Conservation (phyloP, 2,113 vertebrate species). For the Catharus fuscescens region DNA sequence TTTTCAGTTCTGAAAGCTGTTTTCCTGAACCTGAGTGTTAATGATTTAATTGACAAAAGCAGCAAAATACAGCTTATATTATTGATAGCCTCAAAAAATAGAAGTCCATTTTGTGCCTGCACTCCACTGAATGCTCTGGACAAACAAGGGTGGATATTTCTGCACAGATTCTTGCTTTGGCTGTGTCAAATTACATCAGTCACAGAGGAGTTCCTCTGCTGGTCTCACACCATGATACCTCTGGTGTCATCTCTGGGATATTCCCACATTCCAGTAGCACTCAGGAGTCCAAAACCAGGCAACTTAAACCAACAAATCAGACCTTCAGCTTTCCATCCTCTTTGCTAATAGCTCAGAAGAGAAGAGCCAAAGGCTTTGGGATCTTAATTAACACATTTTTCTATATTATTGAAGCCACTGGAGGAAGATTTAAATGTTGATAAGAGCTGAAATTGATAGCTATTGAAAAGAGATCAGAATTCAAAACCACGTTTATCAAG, state of each 20-base stretch:
- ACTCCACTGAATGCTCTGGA: neutral
- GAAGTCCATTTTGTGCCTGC: neutral
- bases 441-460: neutral
- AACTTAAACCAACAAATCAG: neutral
- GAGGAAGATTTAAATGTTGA: neutral
- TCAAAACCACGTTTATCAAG: neutral
- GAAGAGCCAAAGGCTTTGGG: neutral
- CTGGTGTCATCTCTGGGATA: neutral
- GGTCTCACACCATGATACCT: neutral
- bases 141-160: neutral
- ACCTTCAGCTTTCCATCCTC: neutral
- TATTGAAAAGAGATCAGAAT: neutral
- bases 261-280: neutral
- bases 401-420: neutral
- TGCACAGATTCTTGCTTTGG: neutral
- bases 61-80: neutral
- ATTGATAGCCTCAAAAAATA: neutral
- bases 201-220: neutral
- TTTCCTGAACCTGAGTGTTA: neutral
- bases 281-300: neutral
- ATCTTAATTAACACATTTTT: neutral
- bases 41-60: neutral
- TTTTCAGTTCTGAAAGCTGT: neutral
- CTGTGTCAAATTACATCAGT: fast-evolving
- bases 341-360: neutral